Percentiles rank a stretch among this genome's conserved stretches.
Conservation (phyloP, 2,888 invertebrate species). For the Trichogramma dendrolimi region DNA sequence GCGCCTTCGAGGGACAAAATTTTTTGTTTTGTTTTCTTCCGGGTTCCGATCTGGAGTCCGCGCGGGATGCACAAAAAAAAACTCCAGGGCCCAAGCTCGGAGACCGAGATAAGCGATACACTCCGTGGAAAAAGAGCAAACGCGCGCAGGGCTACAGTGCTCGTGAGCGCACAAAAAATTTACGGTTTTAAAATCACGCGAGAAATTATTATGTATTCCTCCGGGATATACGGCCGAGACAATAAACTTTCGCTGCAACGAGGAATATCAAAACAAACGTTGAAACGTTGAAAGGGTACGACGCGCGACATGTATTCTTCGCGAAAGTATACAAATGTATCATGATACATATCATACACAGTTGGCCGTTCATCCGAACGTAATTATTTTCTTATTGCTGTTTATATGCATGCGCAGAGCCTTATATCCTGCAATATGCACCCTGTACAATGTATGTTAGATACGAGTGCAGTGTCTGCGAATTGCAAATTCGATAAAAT, state of each 20-base stretch:
- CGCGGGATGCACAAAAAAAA: constrained; percentile 26
- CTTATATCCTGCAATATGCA: no score
- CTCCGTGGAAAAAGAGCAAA: not conserved
- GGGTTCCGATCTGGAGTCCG: constrained; percentile 7
- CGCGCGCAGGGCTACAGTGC: constrained; percentile 8
- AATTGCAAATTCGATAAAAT: no score
- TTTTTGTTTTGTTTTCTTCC: constrained; percentile 20
- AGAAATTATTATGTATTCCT: constrained; percentile 48
- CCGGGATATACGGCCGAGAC: not conserved
- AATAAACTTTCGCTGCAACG: constrained; percentile 15
- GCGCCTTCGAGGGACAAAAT: not conserved
- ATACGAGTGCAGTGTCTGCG: no score
- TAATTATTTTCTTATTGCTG: no score
- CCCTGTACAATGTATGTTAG: no score
- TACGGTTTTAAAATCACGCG: constrained; percentile 53
- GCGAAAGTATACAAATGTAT: no score
- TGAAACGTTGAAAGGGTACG: not conserved
- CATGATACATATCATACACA: no score
- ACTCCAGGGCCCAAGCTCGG: not conserved
- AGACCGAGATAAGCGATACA: no score
- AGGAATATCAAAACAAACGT: constrained; percentile 7
- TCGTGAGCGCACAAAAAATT: constrained; percentile 46
- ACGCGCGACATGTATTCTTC: no score
- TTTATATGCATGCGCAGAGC: no score
- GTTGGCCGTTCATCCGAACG: no score